Base-by-base conservation (phyloP, 2,888 invertebrate species). In the Andrena fulva region DNA sequence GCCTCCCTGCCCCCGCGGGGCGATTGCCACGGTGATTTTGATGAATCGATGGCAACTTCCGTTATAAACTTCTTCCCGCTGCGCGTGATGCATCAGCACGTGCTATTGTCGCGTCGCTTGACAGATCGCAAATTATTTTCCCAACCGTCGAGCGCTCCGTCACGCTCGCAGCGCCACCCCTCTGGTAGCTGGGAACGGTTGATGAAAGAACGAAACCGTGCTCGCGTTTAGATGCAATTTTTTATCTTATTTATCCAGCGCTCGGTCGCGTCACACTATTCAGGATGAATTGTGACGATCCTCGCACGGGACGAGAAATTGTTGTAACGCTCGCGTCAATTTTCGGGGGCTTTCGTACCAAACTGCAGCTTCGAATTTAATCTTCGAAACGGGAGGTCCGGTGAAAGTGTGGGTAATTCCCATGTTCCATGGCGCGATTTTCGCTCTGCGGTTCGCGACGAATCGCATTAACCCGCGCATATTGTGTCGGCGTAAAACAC, bases 41-140 rank as follows among this genome's bases (percentile, higher is more conserved):
- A 83, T 77, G 82, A 77, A 83, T 83, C 78, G 82, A 29, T 52
- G 59, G 70, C 56, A 74, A 73, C 73, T 67, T 82, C 77, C 66
- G 83, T 77, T 82, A 82, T 82, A 74, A 74, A 83, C 82, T 83
- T 77, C 82, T 83, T 83, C 60, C 66, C 29, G 31, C 52, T 10
- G 35, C 29, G 35, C 56, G 63, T 60, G 77, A 67, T 69, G 81
- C 80, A 64, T 80, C 80, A 67, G 71, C 77, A 56, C 64, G 77
- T n/a, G 62, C 50, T 54, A 48, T 48, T 62, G 70, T 69, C 77
- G 66, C 54, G 10, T 5, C 56, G 64, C 7, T 69, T 81, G 82
- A 82, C 82, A 77, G 82, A 54, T 81, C 66, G 73, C 83, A 69
- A 82, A 82, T 80, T 77, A 82, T 83, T 81, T 73, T 82, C 24